phyloP scores from a whole-genome alignment of 2,113 vertebrate genomes.

The Junco hyemalis region DNA sequence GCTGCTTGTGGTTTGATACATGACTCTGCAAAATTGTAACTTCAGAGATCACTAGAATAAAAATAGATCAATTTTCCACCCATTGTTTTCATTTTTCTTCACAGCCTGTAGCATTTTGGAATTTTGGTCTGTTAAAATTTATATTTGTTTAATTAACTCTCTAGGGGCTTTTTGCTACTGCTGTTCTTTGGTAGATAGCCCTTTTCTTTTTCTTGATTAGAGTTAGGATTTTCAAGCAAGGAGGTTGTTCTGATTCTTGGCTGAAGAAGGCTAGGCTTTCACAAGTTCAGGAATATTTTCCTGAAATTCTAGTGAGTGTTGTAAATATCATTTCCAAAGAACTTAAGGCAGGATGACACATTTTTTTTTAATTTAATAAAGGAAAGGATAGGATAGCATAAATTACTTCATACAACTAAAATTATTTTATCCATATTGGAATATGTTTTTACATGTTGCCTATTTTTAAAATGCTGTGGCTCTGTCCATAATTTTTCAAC shows the following conservation, averaged over 20 bases:
- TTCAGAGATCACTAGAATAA: background rate
- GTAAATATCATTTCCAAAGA: background rate
- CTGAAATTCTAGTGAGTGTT: background rate
- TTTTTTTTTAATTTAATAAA: background rate
- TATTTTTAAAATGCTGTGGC: background rate
- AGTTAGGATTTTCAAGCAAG: background rate
- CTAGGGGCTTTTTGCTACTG: background rate
- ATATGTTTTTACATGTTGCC: background rate
- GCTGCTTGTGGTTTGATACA: background rate
- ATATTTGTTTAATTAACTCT: background rate
- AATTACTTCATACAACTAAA: background rate
- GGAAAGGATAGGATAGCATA: background rate
- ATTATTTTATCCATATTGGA: background rate
- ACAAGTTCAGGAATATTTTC: background rate
- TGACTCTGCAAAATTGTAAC: background rate
- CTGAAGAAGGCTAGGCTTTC: background rate
- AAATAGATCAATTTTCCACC: fast-evolving
- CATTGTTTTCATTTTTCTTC: background rate
- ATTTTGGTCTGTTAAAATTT: background rate
- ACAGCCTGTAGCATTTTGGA: background rate
- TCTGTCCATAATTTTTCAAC: background rate
- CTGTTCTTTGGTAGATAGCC: background rate
- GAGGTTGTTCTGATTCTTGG: background rate
- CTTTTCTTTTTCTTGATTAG: background rate
- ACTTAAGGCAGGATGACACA: background rate